A percentile compares a stretch with the other conserved stretches of the same genome.
Conservation (phyloP, 2,113 vertebrate species). For the Mirounga angustirostris region DNA sequence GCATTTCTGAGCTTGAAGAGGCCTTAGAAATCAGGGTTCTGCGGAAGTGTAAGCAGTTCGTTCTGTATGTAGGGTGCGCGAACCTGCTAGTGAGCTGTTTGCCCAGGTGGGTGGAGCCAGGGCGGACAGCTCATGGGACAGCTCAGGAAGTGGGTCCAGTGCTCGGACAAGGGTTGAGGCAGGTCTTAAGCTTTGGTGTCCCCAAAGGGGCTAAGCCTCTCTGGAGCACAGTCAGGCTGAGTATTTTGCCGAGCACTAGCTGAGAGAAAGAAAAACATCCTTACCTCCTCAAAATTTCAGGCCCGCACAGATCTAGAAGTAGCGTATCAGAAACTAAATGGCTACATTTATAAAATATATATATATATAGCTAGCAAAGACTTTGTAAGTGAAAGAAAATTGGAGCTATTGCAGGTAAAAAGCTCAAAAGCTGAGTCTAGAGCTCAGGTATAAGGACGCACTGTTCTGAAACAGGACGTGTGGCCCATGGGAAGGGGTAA, state of each 20-base stretch:
- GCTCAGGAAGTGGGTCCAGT: background rate
- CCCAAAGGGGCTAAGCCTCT: rapidly evolving
- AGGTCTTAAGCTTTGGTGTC: background rate
- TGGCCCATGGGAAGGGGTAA: rapidly evolving
- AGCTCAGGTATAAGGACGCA: background rate
- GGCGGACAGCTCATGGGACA: background rate
- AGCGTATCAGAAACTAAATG: background rate
- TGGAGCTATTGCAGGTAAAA: background rate
- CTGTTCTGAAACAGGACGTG: background rate
- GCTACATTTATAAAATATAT: background rate
- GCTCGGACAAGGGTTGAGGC: background rate
- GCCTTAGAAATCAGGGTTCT: background rate
- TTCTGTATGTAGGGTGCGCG: rapidly evolving
- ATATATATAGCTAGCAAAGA: background rate
- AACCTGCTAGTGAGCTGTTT: background rate
- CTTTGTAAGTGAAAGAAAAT: background rate
- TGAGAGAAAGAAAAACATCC: background rate
- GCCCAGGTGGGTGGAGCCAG: no score
- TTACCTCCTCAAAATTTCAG: background rate
- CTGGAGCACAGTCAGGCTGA: no score
- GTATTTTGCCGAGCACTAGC: background rate
- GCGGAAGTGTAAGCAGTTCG: background rate
- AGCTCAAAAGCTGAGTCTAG: background rate
- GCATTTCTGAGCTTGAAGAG: background rate
- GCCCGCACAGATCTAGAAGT: background rate